Conservation (phyloP, 2,113 vertebrate species). For the Chauna torquata region DNA sequence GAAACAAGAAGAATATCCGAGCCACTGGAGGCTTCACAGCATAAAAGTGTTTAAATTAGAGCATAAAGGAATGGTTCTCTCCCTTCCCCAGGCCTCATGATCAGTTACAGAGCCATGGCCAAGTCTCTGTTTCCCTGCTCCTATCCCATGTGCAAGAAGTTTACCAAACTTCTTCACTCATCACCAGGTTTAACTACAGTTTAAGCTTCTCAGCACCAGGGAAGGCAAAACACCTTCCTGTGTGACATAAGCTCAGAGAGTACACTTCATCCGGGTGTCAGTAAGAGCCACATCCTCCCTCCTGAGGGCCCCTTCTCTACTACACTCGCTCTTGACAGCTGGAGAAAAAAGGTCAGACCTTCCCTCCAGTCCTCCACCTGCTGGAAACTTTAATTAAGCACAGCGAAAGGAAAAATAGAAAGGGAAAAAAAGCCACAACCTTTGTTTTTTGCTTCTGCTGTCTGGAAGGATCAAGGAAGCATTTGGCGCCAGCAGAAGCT, state of each 20-base stretch:
- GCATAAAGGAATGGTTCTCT: not conserved
- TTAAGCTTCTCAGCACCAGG: not conserved
- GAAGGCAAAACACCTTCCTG: not conserved
- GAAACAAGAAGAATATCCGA: not conserved
- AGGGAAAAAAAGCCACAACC: not conserved
- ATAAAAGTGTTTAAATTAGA: not conserved
- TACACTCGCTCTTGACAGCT: not conserved
- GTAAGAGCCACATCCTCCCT: not conserved
- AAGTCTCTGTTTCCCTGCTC: not conserved
- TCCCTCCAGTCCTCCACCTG: constrained; percentile 23
- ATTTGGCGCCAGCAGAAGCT: not conserved
- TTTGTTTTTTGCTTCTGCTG: not conserved
- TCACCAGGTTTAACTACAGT: not conserved
- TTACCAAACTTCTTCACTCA: not conserved
- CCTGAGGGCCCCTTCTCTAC: not conserved
- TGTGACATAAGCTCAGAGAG: not conserved
- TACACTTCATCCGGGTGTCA: not conserved
- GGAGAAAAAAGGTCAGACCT: constrained; percentile 25
- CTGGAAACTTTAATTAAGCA: not conserved
- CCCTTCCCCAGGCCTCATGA: not conserved
- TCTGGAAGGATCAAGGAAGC: not conserved
- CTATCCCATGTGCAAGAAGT: not conserved
- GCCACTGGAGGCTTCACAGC: not conserved
- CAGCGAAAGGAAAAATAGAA: not conserved
- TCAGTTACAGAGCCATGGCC: not conserved